These are phyloP conservation scores for Pasiphila rectangulata DNA, from an alignment of 2,888 invertebrate genomes.

Conservation along the genomic window DNA sequence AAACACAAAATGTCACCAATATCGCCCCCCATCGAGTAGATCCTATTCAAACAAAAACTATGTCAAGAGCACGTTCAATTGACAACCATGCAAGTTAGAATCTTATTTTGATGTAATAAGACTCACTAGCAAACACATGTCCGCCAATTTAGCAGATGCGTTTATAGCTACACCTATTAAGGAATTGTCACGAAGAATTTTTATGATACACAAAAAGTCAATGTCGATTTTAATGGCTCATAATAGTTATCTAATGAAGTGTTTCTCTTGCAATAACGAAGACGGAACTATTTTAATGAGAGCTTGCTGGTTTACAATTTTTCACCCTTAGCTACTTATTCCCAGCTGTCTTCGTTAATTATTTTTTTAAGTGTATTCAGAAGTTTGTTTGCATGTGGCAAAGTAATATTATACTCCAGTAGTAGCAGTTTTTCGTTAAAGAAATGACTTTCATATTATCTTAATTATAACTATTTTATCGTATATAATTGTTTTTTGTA, in stretches of 20 bases:
- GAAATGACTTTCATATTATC: too few species aligned
- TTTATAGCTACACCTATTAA: slow-evolving; percentile 39
- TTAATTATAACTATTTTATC: too few species aligned
- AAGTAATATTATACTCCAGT: too few species aligned
- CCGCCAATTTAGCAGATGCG: slow-evolving; percentile 30
- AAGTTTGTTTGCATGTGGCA: too few species aligned
- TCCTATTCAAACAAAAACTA: slow-evolving; percentile 48
- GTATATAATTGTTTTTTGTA: too few species aligned
- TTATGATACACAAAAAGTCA: slow-evolving; percentile 30
- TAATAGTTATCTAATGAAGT: slow-evolving; percentile 31
- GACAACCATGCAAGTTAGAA: slow-evolving; percentile 17
- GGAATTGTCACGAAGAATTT: slow-evolving; percentile 48
- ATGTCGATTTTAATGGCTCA: slow-evolving; percentile 27
- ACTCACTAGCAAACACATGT: background rate
- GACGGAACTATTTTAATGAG: slow-evolving; percentile 20
- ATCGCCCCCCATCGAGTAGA: slow-evolving; percentile 47
- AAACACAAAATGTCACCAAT: slow-evolving; percentile 43
- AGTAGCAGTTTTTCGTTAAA: too few species aligned
- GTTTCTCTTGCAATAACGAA: slow-evolving; percentile 28
- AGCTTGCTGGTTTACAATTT: slow-evolving; percentile 8
- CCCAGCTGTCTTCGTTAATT: too few species aligned
- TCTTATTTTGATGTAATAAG: slow-evolving; percentile 15
- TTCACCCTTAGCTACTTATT: background rate
- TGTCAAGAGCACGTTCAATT: slow-evolving; percentile 53
- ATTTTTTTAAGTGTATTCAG: too few species aligned